phyloP scores from a whole-genome alignment of 2,888 invertebrate species.

The Chymomyza fuscimana region DNA sequence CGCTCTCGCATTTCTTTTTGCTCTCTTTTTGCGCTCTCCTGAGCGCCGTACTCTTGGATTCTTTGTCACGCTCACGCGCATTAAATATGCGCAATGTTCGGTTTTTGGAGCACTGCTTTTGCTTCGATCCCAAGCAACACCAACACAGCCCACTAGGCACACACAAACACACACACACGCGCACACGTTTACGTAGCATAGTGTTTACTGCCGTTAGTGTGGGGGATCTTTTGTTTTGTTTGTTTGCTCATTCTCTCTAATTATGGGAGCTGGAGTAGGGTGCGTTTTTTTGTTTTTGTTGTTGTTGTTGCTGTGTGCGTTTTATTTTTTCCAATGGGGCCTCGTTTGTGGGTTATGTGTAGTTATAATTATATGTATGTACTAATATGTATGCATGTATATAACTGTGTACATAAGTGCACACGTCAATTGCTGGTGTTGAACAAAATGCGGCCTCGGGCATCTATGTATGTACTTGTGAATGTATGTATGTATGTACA shows the following conservation, averaged over 20 bases:
- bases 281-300: slow-evolving; percentile 26
- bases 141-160: slow-evolving; percentile 8
- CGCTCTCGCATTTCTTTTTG: not conserved
- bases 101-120: slow-evolving; percentile 45
- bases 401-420: not conserved
- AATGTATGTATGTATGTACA: slow-evolving; percentile 7
- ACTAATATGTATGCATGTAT: not conserved
- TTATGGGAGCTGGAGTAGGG: slow-evolving; percentile 36
- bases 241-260: slow-evolving; percentile 30
- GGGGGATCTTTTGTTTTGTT: slow-evolving; percentile 58
- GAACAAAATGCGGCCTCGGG: not conserved
- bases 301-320: slow-evolving; percentile 7
- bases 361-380: slow-evolving; percentile 34
- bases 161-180: slow-evolving; percentile 10
- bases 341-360: slow-evolving; percentile 29
- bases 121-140: slow-evolving; percentile 47
- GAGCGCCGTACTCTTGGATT: not conserved
- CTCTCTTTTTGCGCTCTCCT: not conserved
- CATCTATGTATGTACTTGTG: slow-evolving; percentile 1
- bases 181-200: slow-evolving; percentile 2
- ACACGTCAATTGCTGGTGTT: not conserved
- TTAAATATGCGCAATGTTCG: slow-evolving; percentile 49
- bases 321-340: not conserved
- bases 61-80: slow-evolving; percentile 49
- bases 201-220: slow-evolving; percentile 35